These are phyloP conservation scores for Arothron firmamentum DNA, from an alignment of 2,113 vertebrate genomes.

Conservation along the genomic window DNA sequence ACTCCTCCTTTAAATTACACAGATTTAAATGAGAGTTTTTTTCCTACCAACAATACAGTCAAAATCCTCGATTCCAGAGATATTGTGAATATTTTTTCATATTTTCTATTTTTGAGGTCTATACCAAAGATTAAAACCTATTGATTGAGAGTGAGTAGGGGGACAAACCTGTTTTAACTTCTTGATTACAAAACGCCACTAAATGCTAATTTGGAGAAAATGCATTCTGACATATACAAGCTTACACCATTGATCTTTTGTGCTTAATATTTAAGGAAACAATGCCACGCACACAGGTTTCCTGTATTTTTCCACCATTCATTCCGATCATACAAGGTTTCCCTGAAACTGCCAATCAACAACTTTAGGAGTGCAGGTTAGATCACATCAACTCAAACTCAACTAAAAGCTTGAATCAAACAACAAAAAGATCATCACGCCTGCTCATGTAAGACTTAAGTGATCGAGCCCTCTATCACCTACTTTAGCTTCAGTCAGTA, in stretches of 20 bases:
- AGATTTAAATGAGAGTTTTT: no score
- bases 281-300: neutral
- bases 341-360: no score
- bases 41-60: neutral
- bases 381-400: neutral
- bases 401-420: conserved; percentile 5
- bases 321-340: no score
- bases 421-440: conserved; percentile 1
- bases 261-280: conserved; percentile 8
- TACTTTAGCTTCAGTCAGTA: conserved; percentile 42
- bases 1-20: conserved; percentile 12
- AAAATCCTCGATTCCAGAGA: conserved; percentile 6
- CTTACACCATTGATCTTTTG: neutral
- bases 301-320: neutral
- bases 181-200: neutral
- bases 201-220: conserved; percentile 8
- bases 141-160: neutral
- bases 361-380: no score
- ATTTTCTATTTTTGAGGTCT: neutral
- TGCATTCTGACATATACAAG: conserved; percentile 11
- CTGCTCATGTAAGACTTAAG: conserved; percentile 5
- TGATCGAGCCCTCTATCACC: conserved; percentile 7
- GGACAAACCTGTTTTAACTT: no score
- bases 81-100: neutral
- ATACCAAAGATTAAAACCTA: neutral